These are phyloP conservation scores for Melanotaenia boesemani DNA, from an alignment of 2,797 vertebrate species.

Conservation along the genomic window DNA sequence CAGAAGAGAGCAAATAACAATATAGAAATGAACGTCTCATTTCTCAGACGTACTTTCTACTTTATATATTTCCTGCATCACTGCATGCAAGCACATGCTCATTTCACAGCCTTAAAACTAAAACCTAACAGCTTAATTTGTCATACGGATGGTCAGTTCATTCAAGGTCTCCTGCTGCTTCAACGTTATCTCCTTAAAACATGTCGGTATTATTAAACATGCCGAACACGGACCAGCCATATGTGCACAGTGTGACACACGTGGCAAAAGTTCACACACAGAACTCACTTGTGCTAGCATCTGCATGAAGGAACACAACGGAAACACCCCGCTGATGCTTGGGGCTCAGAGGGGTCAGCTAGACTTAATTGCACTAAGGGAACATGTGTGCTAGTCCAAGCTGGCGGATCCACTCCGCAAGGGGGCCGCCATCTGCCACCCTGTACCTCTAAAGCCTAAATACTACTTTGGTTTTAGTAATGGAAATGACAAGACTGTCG, in stretches of 20 bases:
- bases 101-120: conserved; percentile 31
- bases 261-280: conserved; percentile 49
- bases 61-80: conserved; percentile 46
- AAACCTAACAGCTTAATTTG: conserved; percentile 65
- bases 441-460: conserved; percentile 61
- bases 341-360: conserved; percentile 79
- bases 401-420: conserved; percentile 64
- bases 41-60: conserved; percentile 36
- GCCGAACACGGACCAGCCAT: conserved; percentile 76
- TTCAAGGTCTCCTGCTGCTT: conserved; percentile 58
- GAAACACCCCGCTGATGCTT: conserved; percentile 75
- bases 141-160: conserved; percentile 65
- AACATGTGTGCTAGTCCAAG: conserved; percentile 78
- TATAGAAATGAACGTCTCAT: conserved; percentile 38
- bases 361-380: conserved; percentile 80
- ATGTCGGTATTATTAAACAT: conserved; percentile 70
- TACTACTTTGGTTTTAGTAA: conserved; percentile 61
- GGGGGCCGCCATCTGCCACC: conserved; percentile 76
- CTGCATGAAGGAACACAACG: conserved; percentile 73
- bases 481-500: conserved; percentile 52
- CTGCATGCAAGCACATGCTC: conserved; percentile 26
- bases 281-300: conserved; percentile 67
- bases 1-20: conserved; percentile 54
- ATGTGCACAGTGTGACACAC: conserved; percentile 77
- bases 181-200: conserved; percentile 67